Conservation (phyloP, 2,797 vertebrate genomes). For the Rhadinocentrus ornatus region DNA sequence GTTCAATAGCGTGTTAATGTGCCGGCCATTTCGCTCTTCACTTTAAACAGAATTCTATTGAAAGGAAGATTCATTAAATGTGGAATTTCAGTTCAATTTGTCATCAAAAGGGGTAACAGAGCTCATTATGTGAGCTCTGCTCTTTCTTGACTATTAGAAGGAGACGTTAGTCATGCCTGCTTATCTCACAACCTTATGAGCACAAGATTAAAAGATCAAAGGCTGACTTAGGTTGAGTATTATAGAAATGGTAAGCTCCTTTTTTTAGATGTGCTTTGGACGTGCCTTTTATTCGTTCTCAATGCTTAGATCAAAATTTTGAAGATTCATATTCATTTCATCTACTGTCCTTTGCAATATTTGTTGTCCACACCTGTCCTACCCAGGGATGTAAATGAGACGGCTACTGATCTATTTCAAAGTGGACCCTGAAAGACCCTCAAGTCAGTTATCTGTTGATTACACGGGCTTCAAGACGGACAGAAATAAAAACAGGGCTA, state of each 20-base stretch:
- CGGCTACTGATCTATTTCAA: conserved; percentile 72
- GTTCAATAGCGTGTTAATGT: conserved; percentile 43
- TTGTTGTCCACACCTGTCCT: conserved; percentile 74
- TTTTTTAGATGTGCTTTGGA: conserved; percentile 83
- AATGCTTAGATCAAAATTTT: conserved; percentile 79
- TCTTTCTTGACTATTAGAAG: conserved; percentile 91
- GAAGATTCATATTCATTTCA: conserved; percentile 80
- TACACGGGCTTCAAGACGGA: conserved; percentile 66
- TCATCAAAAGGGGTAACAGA: conserved; percentile 86
- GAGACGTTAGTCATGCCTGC: conserved; percentile 92
- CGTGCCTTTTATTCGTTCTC: conserved; percentile 77
- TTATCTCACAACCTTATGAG: conserved; percentile 98
- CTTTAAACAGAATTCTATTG: conserved; percentile 74
- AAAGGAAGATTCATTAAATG: conserved; percentile 83
- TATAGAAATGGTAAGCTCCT: conserved; percentile 91
- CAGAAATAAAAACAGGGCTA: conserved; percentile 71
- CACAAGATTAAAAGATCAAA: conserved; percentile 99
- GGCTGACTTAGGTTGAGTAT: conserved; percentile 91
- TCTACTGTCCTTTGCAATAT: conserved; percentile 73
- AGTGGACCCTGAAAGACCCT: conserved; percentile 75
- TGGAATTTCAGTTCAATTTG: conserved; percentile 86
- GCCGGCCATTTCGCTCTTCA: conserved; percentile 50
- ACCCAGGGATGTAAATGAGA: conserved; percentile 60
- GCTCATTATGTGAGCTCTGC: conserved; percentile 88
- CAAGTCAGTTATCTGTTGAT: conserved; percentile 73